Evolutionary conservation across 2,888 invertebrate species (phyloP).

Genomic region (Neoscelio sp.): DNA sequence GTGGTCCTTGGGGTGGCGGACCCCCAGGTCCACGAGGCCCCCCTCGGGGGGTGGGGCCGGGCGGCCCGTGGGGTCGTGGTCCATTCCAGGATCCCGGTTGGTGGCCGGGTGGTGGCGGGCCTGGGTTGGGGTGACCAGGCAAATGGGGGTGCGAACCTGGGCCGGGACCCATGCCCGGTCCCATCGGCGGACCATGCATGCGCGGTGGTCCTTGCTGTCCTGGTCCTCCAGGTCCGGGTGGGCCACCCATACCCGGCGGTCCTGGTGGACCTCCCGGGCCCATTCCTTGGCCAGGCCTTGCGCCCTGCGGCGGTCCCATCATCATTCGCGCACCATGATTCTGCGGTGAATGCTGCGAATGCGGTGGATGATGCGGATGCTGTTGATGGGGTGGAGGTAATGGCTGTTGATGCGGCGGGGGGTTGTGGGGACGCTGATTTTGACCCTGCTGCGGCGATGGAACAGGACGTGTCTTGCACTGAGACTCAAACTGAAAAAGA

Average conservation of each 20-base stretch:
- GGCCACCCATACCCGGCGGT: constrained; percentile 81
- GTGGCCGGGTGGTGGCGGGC: constrained; percentile 86
- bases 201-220: constrained; percentile 83
- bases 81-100: constrained; percentile 86
- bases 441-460: constrained; percentile 88
- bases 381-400: constrained; percentile 83
- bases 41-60: constrained; percentile 83
- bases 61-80: constrained; percentile 85
- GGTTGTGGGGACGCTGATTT: constrained; percentile 85
- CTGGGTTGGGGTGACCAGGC: constrained; percentile 84
- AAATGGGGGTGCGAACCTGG: constrained; percentile 86
- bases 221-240: constrained; percentile 83
- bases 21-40: constrained; percentile 85
- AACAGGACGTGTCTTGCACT: constrained; percentile 94
- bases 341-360: constrained; percentile 84
- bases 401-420: constrained; percentile 83
- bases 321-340: constrained; percentile 85
- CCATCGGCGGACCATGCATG: constrained; percentile 84
- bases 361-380: constrained; percentile 84
- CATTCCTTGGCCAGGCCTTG: constrained; percentile 83
- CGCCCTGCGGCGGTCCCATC: constrained; percentile 85
- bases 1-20: constrained; percentile 86
- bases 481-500: constrained; percentile 91
- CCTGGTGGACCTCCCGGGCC: constrained; percentile 82
- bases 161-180: constrained; percentile 79